Evolutionary conservation across 2,113 vertebrate genomes (phyloP).

Genomic region (Crypturellus undulatus): DNA sequence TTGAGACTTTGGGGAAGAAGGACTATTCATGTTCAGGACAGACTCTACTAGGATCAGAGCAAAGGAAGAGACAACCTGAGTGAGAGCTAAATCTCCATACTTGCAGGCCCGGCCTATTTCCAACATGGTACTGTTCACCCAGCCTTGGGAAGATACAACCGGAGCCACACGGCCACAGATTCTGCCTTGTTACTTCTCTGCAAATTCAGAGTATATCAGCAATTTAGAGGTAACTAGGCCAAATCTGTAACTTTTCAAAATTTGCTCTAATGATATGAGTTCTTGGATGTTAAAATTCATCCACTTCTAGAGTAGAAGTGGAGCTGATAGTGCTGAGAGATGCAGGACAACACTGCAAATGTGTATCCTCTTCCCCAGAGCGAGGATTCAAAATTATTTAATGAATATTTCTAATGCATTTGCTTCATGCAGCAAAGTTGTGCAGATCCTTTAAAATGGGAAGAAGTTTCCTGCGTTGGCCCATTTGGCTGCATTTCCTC

Average conservation of each 20-base stretch:
- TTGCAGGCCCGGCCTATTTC: not conserved
- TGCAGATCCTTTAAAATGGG: not conserved
- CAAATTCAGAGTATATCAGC: not conserved
- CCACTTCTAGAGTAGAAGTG: not conserved
- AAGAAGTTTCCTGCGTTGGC: not conserved
- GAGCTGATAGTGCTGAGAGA: not conserved
- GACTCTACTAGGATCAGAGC: not conserved
- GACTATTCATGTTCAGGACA: slow-evolving; percentile 1
- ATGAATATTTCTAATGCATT: not conserved
- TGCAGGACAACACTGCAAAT: not conserved
- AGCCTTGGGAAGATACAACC: not conserved
- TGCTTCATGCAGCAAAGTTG: not conserved
- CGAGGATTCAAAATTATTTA: not conserved
- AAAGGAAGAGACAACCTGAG: not conserved
- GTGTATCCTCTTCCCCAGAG: not conserved
- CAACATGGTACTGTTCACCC: not conserved
- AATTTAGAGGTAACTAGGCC: not conserved
- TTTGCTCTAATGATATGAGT: not conserved
- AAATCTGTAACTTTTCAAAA: not conserved
- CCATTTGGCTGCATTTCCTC: not conserved
- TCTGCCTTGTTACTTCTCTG: not conserved
- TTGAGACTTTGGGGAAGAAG: slow-evolving; percentile 7
- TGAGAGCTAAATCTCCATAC: not conserved
- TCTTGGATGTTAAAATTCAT: not conserved
- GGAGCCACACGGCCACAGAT: not conserved